These are phyloP conservation scores for Drosophila eohydei DNA, from an alignment of 2,888 invertebrate species.

Conservation along the genomic window DNA sequence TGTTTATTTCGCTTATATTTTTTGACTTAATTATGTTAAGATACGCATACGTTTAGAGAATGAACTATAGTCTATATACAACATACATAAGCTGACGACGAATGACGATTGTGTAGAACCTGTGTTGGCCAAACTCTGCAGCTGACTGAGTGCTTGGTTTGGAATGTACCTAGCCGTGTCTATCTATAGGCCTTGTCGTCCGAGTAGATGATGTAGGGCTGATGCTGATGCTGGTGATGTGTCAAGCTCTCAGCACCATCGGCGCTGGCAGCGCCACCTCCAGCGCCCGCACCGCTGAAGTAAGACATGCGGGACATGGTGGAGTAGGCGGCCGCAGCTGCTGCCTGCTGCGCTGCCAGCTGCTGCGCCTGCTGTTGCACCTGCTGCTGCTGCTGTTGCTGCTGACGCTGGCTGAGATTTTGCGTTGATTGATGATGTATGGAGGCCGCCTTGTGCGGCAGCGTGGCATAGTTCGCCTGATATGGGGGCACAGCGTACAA, in stretches of 20 bases:
- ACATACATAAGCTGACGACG: conserved; percentile 67
- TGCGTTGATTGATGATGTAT: conserved; percentile 84
- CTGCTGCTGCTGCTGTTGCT: conserved; percentile 58
- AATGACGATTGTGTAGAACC: conserved; percentile 51
- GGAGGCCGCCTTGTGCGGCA: conserved; percentile 87
- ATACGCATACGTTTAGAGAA: conserved; percentile 66
- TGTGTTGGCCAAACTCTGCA: conserved; percentile 9
- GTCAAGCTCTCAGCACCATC: conserved; percentile 80
- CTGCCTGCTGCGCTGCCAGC: conserved; percentile 56
- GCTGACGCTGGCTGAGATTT: conserved; percentile 81
- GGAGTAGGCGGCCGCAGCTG: conserved; percentile 86
- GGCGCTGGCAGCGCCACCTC: conserved; percentile 79
- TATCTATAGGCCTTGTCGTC: conserved; percentile 85
- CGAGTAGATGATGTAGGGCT: conserved; percentile 85
- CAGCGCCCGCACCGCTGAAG: conserved; percentile 84
- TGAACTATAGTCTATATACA: conserved; percentile 72
- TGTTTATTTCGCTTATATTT: conserved; percentile 63
- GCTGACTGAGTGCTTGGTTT: conserved; percentile 60
- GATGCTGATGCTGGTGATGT: conserved; percentile 73
- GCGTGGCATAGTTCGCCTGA: conserved; percentile 88
- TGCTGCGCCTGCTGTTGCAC: conserved; percentile 48
- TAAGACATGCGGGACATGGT: conserved; percentile 88
- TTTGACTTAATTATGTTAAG: conserved; percentile 67
- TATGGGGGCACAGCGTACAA: conserved; percentile 87
- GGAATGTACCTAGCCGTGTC: conserved; percentile 23